Evolutionary conservation across 2,113 vertebrate genomes (phyloP).

Genomic region (Merops nubicus): DNA sequence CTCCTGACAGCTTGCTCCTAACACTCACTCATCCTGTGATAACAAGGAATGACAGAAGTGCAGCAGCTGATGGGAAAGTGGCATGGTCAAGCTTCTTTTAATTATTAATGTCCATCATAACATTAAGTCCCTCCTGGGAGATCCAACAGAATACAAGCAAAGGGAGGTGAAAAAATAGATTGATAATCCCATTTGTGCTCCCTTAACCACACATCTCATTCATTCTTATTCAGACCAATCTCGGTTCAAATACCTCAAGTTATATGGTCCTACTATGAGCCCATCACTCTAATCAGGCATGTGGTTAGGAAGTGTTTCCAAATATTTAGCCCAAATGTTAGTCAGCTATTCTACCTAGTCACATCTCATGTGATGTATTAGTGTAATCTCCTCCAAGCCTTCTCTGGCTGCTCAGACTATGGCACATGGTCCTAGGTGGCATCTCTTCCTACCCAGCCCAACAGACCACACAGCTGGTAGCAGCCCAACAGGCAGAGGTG

Average conservation of each 20-base stretch:
- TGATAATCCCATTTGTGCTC: not conserved
- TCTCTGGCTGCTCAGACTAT: not conserved
- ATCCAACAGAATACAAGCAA: not conserved
- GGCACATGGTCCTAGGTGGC: not conserved
- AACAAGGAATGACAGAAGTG: not conserved
- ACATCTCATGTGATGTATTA: not conserved
- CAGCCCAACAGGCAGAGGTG: not conserved
- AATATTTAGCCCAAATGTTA: not conserved
- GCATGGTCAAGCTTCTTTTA: not conserved
- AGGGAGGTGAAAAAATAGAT: not conserved
- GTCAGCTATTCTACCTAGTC: not conserved
- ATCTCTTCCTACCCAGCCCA: not conserved
- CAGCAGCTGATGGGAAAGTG: not conserved
- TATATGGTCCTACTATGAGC: not conserved
- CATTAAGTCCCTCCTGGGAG: not conserved
- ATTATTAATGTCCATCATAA: not conserved
- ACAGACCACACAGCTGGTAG: accelerated
- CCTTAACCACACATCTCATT: not conserved
- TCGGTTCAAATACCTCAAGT: not conserved
- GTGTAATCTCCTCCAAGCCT: not conserved
- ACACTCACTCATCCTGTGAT: not conserved
- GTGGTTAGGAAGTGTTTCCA: not conserved
- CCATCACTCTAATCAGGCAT: not conserved
- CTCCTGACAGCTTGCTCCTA: not conserved
- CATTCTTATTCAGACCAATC: not conserved